phyloP scores from a whole-genome alignment of 1,140 invertebrate genomes.

The Coptotermes formosanus region DNA sequence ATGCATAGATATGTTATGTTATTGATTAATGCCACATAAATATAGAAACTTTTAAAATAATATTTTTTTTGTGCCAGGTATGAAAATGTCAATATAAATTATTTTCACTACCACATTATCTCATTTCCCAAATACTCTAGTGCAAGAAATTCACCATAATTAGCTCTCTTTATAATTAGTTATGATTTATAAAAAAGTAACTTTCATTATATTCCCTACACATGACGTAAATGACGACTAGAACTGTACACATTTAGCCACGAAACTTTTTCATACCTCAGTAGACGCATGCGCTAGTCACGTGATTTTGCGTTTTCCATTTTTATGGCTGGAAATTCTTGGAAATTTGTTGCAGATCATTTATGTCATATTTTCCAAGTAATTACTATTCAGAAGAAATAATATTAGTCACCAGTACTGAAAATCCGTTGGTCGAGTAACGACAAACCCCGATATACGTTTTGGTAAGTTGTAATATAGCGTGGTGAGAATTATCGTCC shows the following conservation, averaged over 20 bases:
- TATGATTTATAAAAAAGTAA: neutral
- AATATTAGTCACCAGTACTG: conserved; percentile 32
- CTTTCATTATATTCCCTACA: neutral
- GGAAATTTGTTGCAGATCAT: conserved; percentile 32
- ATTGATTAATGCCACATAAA: too few relatives aligned
- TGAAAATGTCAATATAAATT: neutral
- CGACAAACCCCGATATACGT: conserved; percentile 30
- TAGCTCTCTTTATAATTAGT: neutral
- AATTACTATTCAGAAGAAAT: conserved; percentile 33
- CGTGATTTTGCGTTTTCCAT: conserved; percentile 33
- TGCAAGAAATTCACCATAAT: neutral
- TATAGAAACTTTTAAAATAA: too few relatives aligned
- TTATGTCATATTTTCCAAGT: conserved; percentile 34
- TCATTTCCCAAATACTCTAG: neutral
- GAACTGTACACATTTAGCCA: neutral
- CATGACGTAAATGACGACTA: neutral
- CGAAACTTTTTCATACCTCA: conserved; percentile 7
- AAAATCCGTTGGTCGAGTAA: conserved; percentile 33
- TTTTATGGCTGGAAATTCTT: conserved; percentile 28
- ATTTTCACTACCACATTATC: neutral
- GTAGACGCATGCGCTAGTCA: conserved; percentile 31
- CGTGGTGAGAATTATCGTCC: conserved; percentile 9
- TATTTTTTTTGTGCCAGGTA: neutral
- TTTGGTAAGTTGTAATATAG: conserved; percentile 32
- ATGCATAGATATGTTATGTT: too few relatives aligned